Evolutionary conservation across 23 tunicate species (phyloP).

Genomic region (Aplidium turbinatum): DNA sequence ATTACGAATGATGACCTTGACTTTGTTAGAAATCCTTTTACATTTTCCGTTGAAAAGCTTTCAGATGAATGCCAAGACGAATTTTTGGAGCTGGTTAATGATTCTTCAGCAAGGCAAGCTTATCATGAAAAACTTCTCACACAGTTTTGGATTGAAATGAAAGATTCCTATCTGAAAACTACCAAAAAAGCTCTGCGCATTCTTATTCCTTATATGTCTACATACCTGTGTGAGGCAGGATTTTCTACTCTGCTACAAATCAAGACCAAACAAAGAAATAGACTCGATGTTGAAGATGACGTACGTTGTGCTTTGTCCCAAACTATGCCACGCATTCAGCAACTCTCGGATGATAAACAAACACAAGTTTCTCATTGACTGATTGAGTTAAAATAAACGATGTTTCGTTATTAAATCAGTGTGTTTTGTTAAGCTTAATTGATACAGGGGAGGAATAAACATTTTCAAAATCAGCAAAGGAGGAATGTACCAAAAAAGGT

Average conservation of each 20-base stretch:
- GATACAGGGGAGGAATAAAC: too few relatives aligned
- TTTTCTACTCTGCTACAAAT: conserved; percentile 55
- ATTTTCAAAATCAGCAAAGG: too few relatives aligned
- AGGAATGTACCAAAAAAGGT: too few relatives aligned
- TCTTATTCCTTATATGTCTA: conserved; percentile 52
- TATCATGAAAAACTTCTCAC: conserved; percentile 44
- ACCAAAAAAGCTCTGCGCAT: conserved; percentile 42
- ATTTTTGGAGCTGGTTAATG: conserved; percentile 55
- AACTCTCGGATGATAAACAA: conserved; percentile 51
- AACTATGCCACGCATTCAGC: conserved; percentile 49
- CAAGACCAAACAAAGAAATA: conserved; percentile 63
- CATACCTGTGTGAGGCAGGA: conserved; percentile 58
- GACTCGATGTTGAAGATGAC: conserved; percentile 45
- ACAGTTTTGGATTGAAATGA: conserved; percentile 58
- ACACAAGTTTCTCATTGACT: conserved; percentile 47
- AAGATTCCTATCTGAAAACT: conserved; percentile 42
- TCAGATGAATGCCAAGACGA: conserved; percentile 67
- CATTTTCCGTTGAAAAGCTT: conserved; percentile 49
- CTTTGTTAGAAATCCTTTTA: conserved; percentile 52
- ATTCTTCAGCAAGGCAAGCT: conserved; percentile 51
- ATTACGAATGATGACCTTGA: conserved; percentile 33
- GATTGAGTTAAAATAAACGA: not conserved
- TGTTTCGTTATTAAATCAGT: conserved; percentile 7
- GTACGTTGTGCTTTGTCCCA: conserved; percentile 67
- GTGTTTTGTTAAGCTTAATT: too few relatives aligned